A percentile compares a stretch with the other conserved stretches of the same genome.
Evolutionary conservation across 2,888 invertebrate species (phyloP).

Genomic region (Aspidiotus destructor): DNA sequence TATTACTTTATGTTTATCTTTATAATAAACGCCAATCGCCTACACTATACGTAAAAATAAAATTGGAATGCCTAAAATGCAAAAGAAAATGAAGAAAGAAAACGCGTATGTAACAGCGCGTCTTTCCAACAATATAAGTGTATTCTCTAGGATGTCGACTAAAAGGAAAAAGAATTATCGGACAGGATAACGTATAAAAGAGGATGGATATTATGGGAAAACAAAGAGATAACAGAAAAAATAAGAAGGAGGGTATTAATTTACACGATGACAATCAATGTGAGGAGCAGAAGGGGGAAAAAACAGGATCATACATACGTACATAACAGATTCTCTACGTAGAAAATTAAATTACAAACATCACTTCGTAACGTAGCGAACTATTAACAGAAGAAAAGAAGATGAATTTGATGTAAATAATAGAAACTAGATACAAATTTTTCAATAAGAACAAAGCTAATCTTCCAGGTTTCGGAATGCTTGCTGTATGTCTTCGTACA

Average conservation of each 20-base stretch:
- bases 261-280: slow-evolving; percentile 13
- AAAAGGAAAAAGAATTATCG: not conserved
- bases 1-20: not conserved
- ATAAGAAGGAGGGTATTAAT: slow-evolving; percentile 7
- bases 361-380: slow-evolving; percentile 19
- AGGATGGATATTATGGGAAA: not conserved
- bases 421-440: not conserved
- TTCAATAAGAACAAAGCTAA: slow-evolving; percentile 46
- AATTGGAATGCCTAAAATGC: slow-evolving; percentile 23
- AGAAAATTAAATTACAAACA: slow-evolving; percentile 19
- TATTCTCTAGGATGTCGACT: slow-evolving; percentile 10
- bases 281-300: not conserved
- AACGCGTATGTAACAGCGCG: slow-evolving; percentile 8
- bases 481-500: slow-evolving; percentile 92
- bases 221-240: slow-evolving; percentile 8
- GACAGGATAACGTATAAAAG: slow-evolving; percentile 3
- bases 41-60: slow-evolving; percentile 17
- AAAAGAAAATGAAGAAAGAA: not conserved
- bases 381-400: not conserved
- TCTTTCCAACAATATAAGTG: not conserved
- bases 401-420: not conserved
- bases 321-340: slow-evolving; percentile 10
- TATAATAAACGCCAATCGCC: not conserved
- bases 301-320: not conserved
- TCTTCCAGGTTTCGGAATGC: slow-evolving; percentile 98